Base-by-base conservation (phyloP, 2,113 vertebrate species). In the Mystacornis crossleyi region DNA sequence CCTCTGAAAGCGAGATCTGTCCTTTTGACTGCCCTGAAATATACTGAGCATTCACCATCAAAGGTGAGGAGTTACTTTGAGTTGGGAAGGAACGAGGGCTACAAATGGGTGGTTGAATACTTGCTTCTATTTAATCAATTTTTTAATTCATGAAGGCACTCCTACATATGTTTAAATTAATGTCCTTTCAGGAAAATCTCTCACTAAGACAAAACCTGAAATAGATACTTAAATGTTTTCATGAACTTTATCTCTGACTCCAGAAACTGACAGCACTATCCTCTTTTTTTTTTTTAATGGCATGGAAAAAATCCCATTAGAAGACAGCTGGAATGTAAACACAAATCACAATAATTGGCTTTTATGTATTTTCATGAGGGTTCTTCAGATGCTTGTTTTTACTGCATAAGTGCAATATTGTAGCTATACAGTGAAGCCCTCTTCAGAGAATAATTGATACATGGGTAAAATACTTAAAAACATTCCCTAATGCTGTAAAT, bases 301-400 rank as follows among this genome's bases (percentile, higher is more conserved):
- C 58, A 67, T 74, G 79, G 50, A 83, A 86, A 88, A 73, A 84
- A 58, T 73, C 88, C 91, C 90, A 78, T 96, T 92, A 95, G 51
- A 90, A 93, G 85, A 83, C 93, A 96, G 92, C 88, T 96, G 93
- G 79, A 86, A 86, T 81, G 75, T 90, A 95, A 96, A 90, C 75
- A 96, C 85, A 92, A 93, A 96, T 97, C 95, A 96, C 64, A 95
- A 71, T 96, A 96, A 96, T 92, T 97, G 90, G 81, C 82, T 91
- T 96, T 94, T 90, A 92, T 17, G 6, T 96, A 69, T 96, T 95
- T 96, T 93, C 96, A 95, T 92, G 90, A 97, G 95, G 67, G 82
- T 96, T 96, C 90, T 96, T 96, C 92, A 97, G 92, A 88, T 66
- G 75, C 81, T 95, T 96, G 75, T 83, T 94, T 96, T 94, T 93